Base-by-base conservation (phyloP, 23 tunicate genomes). In the Diplosoma virens region DNA sequence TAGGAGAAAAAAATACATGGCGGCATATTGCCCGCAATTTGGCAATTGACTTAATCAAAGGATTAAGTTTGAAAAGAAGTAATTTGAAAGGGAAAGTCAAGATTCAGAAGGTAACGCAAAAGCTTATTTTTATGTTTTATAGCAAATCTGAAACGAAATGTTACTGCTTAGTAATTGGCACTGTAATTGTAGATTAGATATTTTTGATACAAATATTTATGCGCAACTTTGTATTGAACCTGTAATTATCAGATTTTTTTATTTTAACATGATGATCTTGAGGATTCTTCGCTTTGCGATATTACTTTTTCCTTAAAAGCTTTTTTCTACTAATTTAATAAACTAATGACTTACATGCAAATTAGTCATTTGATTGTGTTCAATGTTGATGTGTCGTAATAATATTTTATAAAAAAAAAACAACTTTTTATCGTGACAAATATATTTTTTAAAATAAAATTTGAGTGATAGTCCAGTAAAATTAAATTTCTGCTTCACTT, bases 1-100 rank as follows among this genome's bases (percentile, higher is more conserved):
- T 90, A 30, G 97, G 97, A 2, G 48, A 37, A 24, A 63, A 54
- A 1, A 55, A 18, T 27, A 36, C 50, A 18, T 90, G 97, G 97
- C 79, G 79, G 26, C 87, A 76, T 47, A 67, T 90, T n/a, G 55
- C 97, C 3, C 80, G 97, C 11, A 79, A 84, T 79, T 61, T 90
- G 17, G 25, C 66, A 9, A 47, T 52, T 0, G 97, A 90, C 67
- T 32, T 90, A 20, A 67, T 71, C 32, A 90, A 84, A 59, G 97
- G 90, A 21, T 30, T 79, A 26, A 79, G 21, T 56, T 14, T 7
- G 9, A 20, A 56, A 14, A 20, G 25, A 11, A 6, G 24, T 56
- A 20, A 6, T 14, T 56, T 20, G 20, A 56, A 20, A 56, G 24
- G 21, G 20, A 16, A 56, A 20, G 25, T 11, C 24, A 56, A 56